phyloP scores from a whole-genome alignment of 1,140 invertebrate species.

The Aphis craccivora region DNA sequence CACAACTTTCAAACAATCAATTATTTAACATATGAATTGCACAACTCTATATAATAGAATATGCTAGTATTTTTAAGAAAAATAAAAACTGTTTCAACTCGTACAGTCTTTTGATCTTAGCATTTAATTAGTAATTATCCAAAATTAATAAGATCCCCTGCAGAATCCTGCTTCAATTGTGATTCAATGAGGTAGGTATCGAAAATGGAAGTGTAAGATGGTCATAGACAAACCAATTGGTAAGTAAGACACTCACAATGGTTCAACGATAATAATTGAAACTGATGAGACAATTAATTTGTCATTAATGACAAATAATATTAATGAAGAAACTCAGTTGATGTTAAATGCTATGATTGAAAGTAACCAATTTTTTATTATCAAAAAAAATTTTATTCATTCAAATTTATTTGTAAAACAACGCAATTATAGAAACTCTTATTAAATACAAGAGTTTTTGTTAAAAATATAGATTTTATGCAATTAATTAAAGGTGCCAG shows the following conservation, averaged over 20 bases:
- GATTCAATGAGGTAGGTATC: too few species aligned
- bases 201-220: not conserved
- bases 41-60: not conserved
- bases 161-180: not conserved
- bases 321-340: not conserved
- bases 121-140: not conserved
- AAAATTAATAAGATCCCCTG: not conserved
- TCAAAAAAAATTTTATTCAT: not conserved
- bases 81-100: not conserved
- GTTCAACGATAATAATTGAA: not conserved
- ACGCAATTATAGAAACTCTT: not conserved
- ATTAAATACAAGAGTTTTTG: not conserved
- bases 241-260: not conserved
- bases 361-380: not conserved
- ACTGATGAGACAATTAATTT: not conserved
- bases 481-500: not conserved
- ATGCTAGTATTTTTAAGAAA: not conserved
- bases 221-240: not conserved
- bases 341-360: not conserved
- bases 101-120: not conserved
- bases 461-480: not conserved
- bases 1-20: not conserved
- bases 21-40: not conserved
- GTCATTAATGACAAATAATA: not conserved
- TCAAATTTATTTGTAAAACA: not conserved